phyloP scores from a whole-genome alignment of 2,113 vertebrate genomes.

The Falcunculus frontatus region DNA sequence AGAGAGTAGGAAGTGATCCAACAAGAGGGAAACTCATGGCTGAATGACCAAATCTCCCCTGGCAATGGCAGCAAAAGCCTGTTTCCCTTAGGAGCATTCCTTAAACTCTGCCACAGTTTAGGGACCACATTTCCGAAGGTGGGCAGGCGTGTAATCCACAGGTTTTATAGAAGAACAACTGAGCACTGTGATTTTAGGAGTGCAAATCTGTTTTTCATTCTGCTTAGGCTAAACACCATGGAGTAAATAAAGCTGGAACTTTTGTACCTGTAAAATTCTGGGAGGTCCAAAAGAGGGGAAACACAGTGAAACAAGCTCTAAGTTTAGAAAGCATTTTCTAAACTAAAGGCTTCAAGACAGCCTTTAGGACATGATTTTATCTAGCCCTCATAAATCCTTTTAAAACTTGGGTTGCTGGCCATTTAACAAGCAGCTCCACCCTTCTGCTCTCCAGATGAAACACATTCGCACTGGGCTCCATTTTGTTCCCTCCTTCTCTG shows the following conservation, averaged over 20 bases:
- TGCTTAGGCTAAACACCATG: background rate
- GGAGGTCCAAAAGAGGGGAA: background rate
- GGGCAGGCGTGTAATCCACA: background rate
- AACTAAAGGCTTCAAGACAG: background rate
- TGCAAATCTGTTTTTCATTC: background rate
- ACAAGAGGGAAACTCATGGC: fast-evolving
- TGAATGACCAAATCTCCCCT: background rate
- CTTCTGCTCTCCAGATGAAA: conserved; percentile 9
- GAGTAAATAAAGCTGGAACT: background rate
- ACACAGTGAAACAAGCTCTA: background rate
- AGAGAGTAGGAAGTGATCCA: background rate
- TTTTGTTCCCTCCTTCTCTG: background rate
- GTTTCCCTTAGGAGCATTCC: background rate
- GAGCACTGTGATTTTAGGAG: background rate
- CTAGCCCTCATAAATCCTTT: background rate
- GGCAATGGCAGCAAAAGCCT: background rate
- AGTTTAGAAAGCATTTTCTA: background rate
- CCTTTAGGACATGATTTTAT: background rate
- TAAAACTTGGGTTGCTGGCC: background rate
- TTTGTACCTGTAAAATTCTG: background rate
- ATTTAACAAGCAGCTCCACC: conserved; percentile 16
- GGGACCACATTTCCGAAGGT: fast-evolving
- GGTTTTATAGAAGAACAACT: background rate
- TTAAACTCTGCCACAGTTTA: background rate
- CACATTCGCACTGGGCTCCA: background rate